These are phyloP conservation scores for Bombus sibiricus DNA, from an alignment of 1,140 invertebrate genomes.

Conservation along the genomic window DNA sequence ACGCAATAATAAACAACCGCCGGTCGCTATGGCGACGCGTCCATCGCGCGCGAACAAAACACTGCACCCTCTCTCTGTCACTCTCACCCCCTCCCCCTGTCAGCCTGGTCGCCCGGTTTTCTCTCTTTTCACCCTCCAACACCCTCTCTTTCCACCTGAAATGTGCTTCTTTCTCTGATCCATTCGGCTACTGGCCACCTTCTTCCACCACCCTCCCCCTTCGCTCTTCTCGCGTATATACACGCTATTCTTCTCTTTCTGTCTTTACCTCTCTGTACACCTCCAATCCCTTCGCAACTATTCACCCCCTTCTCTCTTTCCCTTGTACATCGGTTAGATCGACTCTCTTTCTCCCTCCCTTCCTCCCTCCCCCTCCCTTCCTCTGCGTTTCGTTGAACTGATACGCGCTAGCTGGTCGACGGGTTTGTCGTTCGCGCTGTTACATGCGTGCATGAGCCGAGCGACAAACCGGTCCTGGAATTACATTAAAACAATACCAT, in stretches of 20 bases:
- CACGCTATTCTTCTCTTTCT: slow-evolving; percentile 34
- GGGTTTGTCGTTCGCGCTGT: slow-evolving; percentile 68
- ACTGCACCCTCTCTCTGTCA: slow-evolving; percentile 59
- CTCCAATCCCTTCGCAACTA: slow-evolving; percentile 27
- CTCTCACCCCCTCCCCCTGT: slow-evolving; percentile 26
- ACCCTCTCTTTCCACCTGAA: background rate
- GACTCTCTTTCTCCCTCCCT: background rate
- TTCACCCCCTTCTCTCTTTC: slow-evolving; percentile 5
- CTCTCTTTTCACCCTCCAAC: slow-evolving; percentile 38
- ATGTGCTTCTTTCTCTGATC: slow-evolving; percentile 1
- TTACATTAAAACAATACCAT: slow-evolving; percentile 75
- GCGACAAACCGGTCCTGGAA: slow-evolving; percentile 75
- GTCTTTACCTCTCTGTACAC: slow-evolving; percentile 39
- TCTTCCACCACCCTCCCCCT: background rate
- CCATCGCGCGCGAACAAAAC: slow-evolving; percentile 81
- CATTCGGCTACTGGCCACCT: background rate
- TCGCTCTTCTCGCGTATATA: background rate
- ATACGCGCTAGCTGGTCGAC: slow-evolving; percentile 53
- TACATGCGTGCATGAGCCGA: slow-evolving; percentile 62
- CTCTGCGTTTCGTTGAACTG: slow-evolving; percentile 33
- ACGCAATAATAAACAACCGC: slow-evolving; percentile 83
- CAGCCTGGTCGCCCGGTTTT: background rate
- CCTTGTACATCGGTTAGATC: background rate
- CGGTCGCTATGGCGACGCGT: slow-evolving; percentile 81
- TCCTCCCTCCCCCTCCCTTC: background rate